Evolutionary conservation across 2,888 invertebrate species (phyloP), one percentile per base, ranked within the genome.

Genomic region (Stenoptilia bipunctidactyla): DNA sequence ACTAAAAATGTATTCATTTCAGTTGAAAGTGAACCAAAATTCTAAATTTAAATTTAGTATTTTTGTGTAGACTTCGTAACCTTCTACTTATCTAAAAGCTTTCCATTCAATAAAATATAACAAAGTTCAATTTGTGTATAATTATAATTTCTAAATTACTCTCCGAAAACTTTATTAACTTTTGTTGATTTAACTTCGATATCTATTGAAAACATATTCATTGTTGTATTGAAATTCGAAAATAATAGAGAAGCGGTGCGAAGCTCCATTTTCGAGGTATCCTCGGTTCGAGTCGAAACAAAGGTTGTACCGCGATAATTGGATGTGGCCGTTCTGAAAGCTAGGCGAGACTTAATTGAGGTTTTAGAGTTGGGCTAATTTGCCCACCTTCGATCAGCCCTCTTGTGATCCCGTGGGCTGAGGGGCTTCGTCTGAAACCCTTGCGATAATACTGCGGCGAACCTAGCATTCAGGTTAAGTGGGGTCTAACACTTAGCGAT

Each of bases 281-380:
- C 53, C 52, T 51, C 52, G 56, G 60, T 58, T 53, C 53, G 49
- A 59, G 68, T 69, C 59, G 71, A 69, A 77, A 80, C 80, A 80
- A 79, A 77, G 73, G 71, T 66, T 67, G 20, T 20, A 20, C 72
- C 70, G 67, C 71, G 76, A 77, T 83, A 83, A 83, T 83, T 80
- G 80, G 82, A 77, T 67, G 79, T 71, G 80, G 77, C 73, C 74
- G 72, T 66, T 66, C 72, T 70, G 74, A 76, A 77, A 73, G 71
- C 80, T 75, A 80, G 80, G 77, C 80, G 77, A 76, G 77, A 83
- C 79, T 80, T 82, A 82, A 83, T 83, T 82, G 82, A 80, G 80
- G 82, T 80, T 83, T 80, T 75, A 72, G 79, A 80, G 80, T 75
- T 75, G 74, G 70, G 72, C 80, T 80, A 80, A 80, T 82, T 80